A percentile compares a stretch with the other conserved stretches of the same genome.
phyloP scores from a whole-genome alignment of 2,888 invertebrate genomes.

The Amorpha juglandis region DNA sequence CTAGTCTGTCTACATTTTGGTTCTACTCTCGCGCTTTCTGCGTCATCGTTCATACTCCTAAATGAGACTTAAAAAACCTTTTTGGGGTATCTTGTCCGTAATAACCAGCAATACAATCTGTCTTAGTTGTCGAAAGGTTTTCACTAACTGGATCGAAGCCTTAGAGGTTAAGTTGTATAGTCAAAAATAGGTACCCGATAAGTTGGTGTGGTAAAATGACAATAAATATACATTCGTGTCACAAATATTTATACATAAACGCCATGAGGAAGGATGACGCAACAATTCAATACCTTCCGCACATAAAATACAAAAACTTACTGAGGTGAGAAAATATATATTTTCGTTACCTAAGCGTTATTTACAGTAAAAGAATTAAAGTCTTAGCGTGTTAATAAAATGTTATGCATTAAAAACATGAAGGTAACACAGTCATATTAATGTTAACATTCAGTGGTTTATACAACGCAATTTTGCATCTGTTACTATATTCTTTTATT shows the following conservation, averaged over 20 bases:
- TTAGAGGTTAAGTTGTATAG: too few species aligned
- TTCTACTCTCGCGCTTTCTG: too few species aligned
- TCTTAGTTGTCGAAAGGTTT: too few species aligned
- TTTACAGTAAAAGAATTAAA: neutral
- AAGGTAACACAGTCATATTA: neutral
- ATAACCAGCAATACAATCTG: too few species aligned
- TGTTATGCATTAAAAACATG: neutral
- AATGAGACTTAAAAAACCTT: too few species aligned
- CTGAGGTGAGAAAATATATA: neutral
- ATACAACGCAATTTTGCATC: constrained; percentile 10
- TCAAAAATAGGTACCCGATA: neutral
- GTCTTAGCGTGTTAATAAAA: neutral
- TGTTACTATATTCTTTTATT: neutral
- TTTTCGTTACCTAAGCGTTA: neutral
- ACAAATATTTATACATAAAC: constrained; percentile 17
- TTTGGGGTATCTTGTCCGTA: too few species aligned
- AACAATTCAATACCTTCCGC: constrained; percentile 12
- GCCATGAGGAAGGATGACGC: neutral
- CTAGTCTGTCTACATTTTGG: too few species aligned
- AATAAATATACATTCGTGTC: constrained; percentile 9
- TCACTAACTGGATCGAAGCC: too few species aligned
- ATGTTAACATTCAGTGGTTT: constrained; percentile 4
- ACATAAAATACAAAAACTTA: constrained; percentile 9
- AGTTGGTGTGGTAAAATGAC: constrained; percentile 10
- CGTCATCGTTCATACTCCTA: too few species aligned